phyloP scores from a whole-genome alignment of 23 tunicate species.

The Botrylloides violaceus region DNA sequence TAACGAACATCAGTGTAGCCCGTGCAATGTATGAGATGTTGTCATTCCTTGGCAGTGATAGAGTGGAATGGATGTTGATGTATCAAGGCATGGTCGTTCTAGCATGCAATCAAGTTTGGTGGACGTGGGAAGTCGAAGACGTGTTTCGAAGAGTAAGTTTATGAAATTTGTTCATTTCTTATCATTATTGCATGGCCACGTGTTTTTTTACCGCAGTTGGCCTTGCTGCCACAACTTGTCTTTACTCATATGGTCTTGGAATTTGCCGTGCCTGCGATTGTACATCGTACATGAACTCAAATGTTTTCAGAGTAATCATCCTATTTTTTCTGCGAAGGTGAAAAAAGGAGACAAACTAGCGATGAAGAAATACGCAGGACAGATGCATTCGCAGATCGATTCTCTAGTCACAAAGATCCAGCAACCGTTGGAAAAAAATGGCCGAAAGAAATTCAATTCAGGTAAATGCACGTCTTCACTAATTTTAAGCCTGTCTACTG shows the following conservation, averaged over 20 bases:
- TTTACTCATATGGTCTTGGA: too few species aligned
- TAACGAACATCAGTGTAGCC: too few species aligned
- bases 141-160: conserved; percentile 72
- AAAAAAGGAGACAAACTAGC: conserved; percentile 85
- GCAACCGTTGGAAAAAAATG: conserved; percentile 63
- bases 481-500: too few species aligned
- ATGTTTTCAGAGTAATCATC: too few species aligned
- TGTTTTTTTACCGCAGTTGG: too few species aligned
- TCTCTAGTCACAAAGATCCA: conserved; percentile 76
- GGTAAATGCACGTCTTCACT: conserved; percentile 23
- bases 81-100: conserved; percentile 98
- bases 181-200: too few species aligned
- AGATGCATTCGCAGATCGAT: conserved; percentile 85
- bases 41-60: conserved; percentile 17
- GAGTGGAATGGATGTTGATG: conserved; percentile 94
- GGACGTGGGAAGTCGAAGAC: conserved; percentile 99
- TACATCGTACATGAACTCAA: too few species aligned
- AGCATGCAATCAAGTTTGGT: conserved; percentile 97
- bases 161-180: too few species aligned
- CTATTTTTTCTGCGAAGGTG: too few species aligned
- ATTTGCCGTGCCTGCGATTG: too few species aligned
- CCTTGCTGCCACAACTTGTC: too few species aligned
- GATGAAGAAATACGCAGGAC: conserved; percentile 84
- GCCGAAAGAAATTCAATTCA: conserved; percentile 79
- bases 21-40: too few species aligned